Evolutionary conservation across 2,888 invertebrate species (phyloP), one percentile per base, ranked within the genome.

Genomic region (Drosophila acutilabella): DNA sequence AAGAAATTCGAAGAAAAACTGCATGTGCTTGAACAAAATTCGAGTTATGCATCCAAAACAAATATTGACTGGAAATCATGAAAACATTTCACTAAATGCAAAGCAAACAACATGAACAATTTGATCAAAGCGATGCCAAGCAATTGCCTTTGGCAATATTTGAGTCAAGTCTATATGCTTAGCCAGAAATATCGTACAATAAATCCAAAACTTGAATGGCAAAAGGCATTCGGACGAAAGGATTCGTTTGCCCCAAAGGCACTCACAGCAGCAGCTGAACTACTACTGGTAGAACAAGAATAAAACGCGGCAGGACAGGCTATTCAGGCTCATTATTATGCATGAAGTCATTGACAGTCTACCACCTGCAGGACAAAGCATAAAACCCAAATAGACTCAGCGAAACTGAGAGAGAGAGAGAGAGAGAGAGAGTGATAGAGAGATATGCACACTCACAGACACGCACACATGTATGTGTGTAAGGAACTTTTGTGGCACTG

Each of bases 321-420:
- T 50, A 62, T 57, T 59, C 61, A 53, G 58, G 71, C 82, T 84
- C 85, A 85, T 85, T 85, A 87, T 76, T 87, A 85, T 85, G 85
- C 85, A 87, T 87, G 85, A 78, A 80, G 82, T 78, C 79, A 76
- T 80, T 73, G 82, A 72, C 88, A 80, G 88, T 84, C 85, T 85
- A 76, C 81, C 84, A 85, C 84, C 84, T 87, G 82, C 85, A 82
- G 85, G 88, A 84, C 85, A 87, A 74, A 78, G 64, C 72, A 61
- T 26, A 67, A 54, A 68, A 47, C 54, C 58, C 56, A 66, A 44
- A 58, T 53, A 68, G 23, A 64, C 61, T 62, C 40, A 64, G 38
- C 10, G 23, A 20, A 5, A 20, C 30, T 8, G 2, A 30, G 40
- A 41, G 11, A 40, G 40, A 6, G 23, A n/a, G 2, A 30, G 40